Evolutionary conservation across 2,113 vertebrate species (phyloP).

Genomic region (Oenanthe oenanthe): DNA sequence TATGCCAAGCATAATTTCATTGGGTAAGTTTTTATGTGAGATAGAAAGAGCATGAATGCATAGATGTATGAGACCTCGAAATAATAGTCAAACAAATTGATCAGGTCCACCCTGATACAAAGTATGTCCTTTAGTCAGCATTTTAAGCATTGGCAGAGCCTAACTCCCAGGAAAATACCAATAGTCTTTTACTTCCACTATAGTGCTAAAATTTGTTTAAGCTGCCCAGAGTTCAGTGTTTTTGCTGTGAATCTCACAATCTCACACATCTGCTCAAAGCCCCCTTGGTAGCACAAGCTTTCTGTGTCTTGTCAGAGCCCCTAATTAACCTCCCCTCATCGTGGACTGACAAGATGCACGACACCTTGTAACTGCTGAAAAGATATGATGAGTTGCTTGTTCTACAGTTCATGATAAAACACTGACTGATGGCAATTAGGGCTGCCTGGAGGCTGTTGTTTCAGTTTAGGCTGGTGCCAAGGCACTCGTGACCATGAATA

Average conservation of each 20-base stretch:
- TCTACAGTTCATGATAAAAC: not conserved
- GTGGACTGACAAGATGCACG: not conserved
- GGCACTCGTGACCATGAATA: not conserved
- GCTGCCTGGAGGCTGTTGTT: not conserved
- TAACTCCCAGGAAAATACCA: not conserved
- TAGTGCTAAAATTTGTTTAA: not conserved
- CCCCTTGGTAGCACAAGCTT: not conserved
- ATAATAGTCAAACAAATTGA: not conserved
- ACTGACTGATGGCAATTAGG: not conserved
- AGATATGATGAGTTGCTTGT: not conserved
- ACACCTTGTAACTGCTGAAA: not conserved
- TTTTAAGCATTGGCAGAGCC: not conserved
- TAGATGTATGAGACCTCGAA: not conserved
- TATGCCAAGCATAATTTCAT: not conserved
- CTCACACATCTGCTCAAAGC: not conserved
- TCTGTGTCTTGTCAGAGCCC: not conserved
- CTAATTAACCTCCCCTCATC: constrained; percentile 8
- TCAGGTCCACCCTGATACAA: not conserved
- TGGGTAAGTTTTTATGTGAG: not conserved
- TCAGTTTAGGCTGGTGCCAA: not conserved
- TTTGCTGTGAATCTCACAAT: not conserved
- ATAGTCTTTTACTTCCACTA: not conserved
- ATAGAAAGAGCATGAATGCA: not conserved
- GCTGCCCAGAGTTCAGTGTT: not conserved
- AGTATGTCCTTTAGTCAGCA: not conserved